phyloP scores from a whole-genome alignment of 2,888 invertebrate genomes.

The Eupsilia transversa region DNA sequence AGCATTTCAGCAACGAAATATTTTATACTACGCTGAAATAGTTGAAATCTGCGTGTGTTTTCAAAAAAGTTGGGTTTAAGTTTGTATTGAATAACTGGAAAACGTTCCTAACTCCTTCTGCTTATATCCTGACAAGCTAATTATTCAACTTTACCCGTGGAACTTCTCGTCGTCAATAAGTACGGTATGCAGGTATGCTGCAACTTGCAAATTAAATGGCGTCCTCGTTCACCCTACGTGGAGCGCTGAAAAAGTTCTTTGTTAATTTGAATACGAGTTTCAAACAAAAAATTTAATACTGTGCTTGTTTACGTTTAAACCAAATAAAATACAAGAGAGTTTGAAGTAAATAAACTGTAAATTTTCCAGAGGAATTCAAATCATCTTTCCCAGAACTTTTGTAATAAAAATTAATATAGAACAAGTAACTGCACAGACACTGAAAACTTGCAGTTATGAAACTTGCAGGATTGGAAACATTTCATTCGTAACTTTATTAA shows the following conservation, averaged over 20 bases:
- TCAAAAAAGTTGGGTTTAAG: neutral
- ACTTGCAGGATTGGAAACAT: constrained; percentile 23
- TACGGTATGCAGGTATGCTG: constrained; percentile 5
- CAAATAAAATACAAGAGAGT: constrained; percentile 14
- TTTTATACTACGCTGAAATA: neutral
- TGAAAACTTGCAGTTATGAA: constrained; percentile 32
- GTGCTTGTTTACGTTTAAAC: constrained; percentile 13
- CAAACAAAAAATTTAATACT: constrained; percentile 17
- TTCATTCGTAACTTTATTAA: constrained; percentile 24
- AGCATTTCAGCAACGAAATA: constrained; percentile 1
- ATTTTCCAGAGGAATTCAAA: constrained; percentile 32
- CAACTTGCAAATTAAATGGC: constrained; percentile 53
- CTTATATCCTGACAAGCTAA: constrained; percentile 35
- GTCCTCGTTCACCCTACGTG: constrained; percentile 26
- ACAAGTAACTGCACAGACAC: constrained; percentile 17
- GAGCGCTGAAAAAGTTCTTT: constrained; percentile 45
- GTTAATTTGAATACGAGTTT: constrained; percentile 44
- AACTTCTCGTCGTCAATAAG: constrained; percentile 31
- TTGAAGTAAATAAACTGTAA: constrained; percentile 19
- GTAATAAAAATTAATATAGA: constrained; percentile 31
- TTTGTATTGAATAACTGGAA: constrained; percentile 21
- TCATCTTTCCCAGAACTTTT: constrained; percentile 23
- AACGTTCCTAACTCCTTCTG: constrained; percentile 22
- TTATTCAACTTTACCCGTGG: constrained; percentile 59
- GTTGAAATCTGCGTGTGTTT: neutral